phyloP scores from a whole-genome alignment of 53 echinoderm and acorn worm species.

The Crossaster papposus region DNA sequence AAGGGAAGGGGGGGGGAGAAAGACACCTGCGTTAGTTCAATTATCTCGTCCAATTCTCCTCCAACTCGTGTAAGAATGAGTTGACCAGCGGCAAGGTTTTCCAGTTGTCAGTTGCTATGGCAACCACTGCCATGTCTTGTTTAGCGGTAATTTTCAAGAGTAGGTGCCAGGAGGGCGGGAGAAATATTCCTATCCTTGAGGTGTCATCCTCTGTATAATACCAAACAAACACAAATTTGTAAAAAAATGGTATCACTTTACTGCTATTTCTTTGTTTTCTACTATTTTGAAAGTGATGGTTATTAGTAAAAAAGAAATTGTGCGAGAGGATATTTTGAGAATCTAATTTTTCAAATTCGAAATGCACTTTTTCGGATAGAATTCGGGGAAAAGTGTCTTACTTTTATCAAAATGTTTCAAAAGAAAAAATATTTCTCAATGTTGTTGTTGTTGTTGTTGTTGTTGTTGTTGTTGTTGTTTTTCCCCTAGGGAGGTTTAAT shows the following conservation, averaged over 20 bases:
- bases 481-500: too few species aligned
- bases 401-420: too few species aligned
- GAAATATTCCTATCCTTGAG: slow-evolving; percentile 71
- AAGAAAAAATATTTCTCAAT: too few species aligned
- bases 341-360: background rate
- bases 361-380: background rate
- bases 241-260: background rate
- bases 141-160: slow-evolving; percentile 71
- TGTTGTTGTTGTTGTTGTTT: too few species aligned
- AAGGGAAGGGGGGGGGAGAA: too few species aligned
- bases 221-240: background rate
- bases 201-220: slow-evolving; percentile 12
- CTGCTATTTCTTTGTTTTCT: too few species aligned
- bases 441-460: too few species aligned
- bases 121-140: slow-evolving; percentile 72
- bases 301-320: too few species aligned
- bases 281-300: too few species aligned
- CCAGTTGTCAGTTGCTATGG: slow-evolving; percentile 98
- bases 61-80: slow-evolving; percentile 70
- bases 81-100: slow-evolving; percentile 84
- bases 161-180: slow-evolving; percentile 91
- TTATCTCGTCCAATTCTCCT: slow-evolving; percentile 25
- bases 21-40: too few species aligned
- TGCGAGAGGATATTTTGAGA: background rate
- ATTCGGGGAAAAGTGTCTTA: too few species aligned